Evolutionary conservation across 2,888 invertebrate species (phyloP), one percentile per base, ranked within the genome.

Genomic region (Hyposoter didymator): DNA sequence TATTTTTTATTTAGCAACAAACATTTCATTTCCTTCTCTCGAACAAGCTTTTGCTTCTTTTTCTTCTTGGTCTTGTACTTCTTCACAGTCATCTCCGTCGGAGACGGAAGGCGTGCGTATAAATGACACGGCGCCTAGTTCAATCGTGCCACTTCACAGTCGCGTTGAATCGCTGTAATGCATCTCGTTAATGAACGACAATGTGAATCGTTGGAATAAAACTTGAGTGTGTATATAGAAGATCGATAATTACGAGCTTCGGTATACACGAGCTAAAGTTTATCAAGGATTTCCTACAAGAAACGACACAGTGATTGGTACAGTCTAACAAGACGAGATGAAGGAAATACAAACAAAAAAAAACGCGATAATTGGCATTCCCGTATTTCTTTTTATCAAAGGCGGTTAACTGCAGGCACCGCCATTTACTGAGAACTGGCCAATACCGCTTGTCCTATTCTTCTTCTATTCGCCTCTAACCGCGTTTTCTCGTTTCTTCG

Each of bases 101-200:
- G 55, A 55, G 62, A 49, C 49, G 39, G 14, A 35, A 52, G 39
- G 22, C 32, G 52, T 43, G 32, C 19, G 22, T 35, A 32, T 55
- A 28, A 43, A 45, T 69, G 66, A 70, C 69, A 59, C 32, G 80
- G 78, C 84, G 84, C 82, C 82, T 82, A 22, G 78, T 82, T 67
- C 69, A 76, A 69, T 79, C 52, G 67, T 28, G 52, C 47, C 52
- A 55, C 45, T 72, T 74, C 79, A 22, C 69, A 52, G 72, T 75
- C 72, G 22, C 66, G 62, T 28, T 52, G 62, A 52, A 75, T 76
- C 76, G 52, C 59, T 69, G 49, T 66, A 64, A 78, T 75, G 69
- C 62, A 78, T 75, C 82, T 78, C 81, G 45, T 76, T 85, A 85
- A 85, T 78, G 69, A 82, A 85, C 84, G 69, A 85, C 84, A 85